Base-by-base conservation (phyloP, 2,113 vertebrate genomes). In the Peromyscus maniculatus region DNA sequence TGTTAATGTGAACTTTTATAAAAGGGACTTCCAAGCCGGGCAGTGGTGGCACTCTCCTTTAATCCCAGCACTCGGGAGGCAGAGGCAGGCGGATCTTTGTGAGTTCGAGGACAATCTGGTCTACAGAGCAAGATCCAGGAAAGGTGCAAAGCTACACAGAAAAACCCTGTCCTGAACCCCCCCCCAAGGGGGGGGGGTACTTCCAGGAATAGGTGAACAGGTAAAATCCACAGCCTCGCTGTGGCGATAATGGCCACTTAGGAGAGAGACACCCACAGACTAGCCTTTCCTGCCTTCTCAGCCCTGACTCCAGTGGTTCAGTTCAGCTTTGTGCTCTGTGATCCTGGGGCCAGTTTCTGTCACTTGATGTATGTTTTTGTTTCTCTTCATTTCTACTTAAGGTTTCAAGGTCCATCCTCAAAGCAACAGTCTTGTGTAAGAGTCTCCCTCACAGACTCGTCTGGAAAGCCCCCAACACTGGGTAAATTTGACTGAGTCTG, bases 141-240 rank as follows among this genome's bases (percentile, higher is more conserved):
- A 49, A 49, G 46, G 46, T 7, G 46, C 46, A 49, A 49, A 49
- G 46, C 46, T 49, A 49, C 7, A 49, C 46, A 49, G 46, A 49
- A 7, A 49, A 49, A 49, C 46, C 46, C 46, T 49, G 46, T 49
- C 43, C 43, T 43, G 43, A 43, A 43, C 43, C 43, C 4, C 43
- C 43, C 43, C 43, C 43, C 3, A 43, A 43, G 43, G 43, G 43
- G 43, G 43, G 43, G 62, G 9, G 0, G n/a, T n/a, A 49, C 9
- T 93, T 91, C 91, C 92, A 64, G 66, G 82, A 92, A 43, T 36
- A 91, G 43, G 36, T 52, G 95, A 83, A 49, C 82, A 79, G 75
- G 66, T 87, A 71, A 52, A 62, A 92, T 74, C 49, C 71, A 24
- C 9, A 39, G 17, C 19, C 24, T 12, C 4, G 12, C 80, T 91